phyloP scores from a whole-genome alignment of 1,140 invertebrate genomes.

The Hydropsyche tenuis region DNA sequence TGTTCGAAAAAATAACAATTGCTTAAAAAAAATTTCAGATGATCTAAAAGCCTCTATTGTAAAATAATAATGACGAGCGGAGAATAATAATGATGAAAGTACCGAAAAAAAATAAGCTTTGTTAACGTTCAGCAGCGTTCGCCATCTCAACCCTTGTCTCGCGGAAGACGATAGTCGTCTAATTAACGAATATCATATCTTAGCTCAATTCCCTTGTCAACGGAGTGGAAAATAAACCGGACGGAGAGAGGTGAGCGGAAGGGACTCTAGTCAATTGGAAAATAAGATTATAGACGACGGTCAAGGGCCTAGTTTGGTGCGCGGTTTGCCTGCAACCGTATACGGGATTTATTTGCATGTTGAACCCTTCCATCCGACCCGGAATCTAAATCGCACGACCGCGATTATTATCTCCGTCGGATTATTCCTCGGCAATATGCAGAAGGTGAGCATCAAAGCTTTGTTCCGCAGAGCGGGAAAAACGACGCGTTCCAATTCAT shows the following conservation, averaged over 20 bases:
- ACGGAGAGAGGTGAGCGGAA: constrained; percentile 38
- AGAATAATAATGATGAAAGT: too few species aligned
- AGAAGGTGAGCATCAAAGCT: background rate
- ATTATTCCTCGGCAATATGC: background rate
- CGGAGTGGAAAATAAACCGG: constrained; percentile 45
- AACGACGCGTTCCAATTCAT: constrained; percentile 6
- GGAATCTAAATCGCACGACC: background rate
- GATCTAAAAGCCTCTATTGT: too few species aligned
- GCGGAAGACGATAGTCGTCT: constrained; percentile 10
- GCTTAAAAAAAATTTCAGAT: too few species aligned
- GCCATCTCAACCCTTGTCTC: too few species aligned
- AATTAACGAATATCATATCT: constrained; percentile 47
- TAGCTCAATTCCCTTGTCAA: constrained; percentile 28
- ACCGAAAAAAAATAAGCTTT: too few species aligned
- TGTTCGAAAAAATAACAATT: too few species aligned
- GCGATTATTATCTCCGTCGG: background rate
- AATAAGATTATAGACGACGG: constrained; percentile 43
- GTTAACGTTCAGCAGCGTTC: too few species aligned
- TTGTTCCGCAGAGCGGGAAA: too few species aligned
- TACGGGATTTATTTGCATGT: constrained; percentile 22
- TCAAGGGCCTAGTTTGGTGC: constrained; percentile 17
- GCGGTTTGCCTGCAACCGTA: constrained; percentile 1
- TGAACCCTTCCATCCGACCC: background rate
- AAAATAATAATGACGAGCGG: too few species aligned
- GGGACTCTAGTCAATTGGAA: constrained; percentile 46